Evolutionary conservation across 2,888 invertebrate genomes (phyloP), one percentile per base, ranked within the genome.

Genomic region (Keiferia lycopersicella): DNA sequence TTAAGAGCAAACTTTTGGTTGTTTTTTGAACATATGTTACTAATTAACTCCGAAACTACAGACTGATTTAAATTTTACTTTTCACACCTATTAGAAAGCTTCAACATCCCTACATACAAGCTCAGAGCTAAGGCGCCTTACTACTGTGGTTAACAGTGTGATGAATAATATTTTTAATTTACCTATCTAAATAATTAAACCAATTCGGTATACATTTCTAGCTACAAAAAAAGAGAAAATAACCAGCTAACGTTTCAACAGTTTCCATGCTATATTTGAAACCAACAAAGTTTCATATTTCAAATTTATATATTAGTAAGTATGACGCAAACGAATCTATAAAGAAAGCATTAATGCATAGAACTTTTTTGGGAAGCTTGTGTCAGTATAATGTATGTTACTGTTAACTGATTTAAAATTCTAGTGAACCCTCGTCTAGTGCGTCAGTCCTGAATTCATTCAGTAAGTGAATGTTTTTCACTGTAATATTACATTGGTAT

Each of bases 341-440:
- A 45, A 45, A 45, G n/a, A 45, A 45, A 45, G n/a, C n/a, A 45
- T 16, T 45, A 45, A 45, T n/a, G 16, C 16, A 16, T 8, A 45
- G 16, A 45, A 45, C 45, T 3, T 45, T 45, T 45, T 45, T 45
- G n/a, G 45, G 16, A 45, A 45, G 45, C 45, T 45, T 45, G 16
- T n/a, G 4, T 45, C 16, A 16, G 16, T 45, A 45, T n/a, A 41
- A 41, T 41, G 14, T 41, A 45, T 16, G 45, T n/a, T 16, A 45
- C n/a, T 45, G 45, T n/a, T 45, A 45, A 45, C 45, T 45, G 6
- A 45, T 45, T 45, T 45, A 16, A n/a, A 45, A 45, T 45, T 45
- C 45, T 16, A 45, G 16, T n/a, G 16, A 45, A n/a, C 45, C 45
- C 45, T 45, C 45, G 16, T 16, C 16, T n/a, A 45, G 16, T 45